Conservation (phyloP, 2,888 invertebrate species). For the Pristionchus exspectatus region DNA sequence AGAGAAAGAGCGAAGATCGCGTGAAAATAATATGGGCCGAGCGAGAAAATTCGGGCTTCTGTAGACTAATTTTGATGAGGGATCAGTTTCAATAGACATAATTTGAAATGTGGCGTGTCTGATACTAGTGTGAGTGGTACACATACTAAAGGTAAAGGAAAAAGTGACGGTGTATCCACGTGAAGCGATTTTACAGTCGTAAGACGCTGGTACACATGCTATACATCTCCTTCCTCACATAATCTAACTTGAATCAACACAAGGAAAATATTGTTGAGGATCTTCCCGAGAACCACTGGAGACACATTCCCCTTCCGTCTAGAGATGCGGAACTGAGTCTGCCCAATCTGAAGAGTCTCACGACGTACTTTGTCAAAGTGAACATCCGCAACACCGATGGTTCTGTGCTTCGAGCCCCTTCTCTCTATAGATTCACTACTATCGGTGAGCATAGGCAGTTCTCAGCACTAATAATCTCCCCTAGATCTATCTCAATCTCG, state of each 20-base stretch:
- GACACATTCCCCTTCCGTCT: constrained; percentile 66
- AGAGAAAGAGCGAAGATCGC: background rate
- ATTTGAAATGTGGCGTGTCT: too few relatives aligned
- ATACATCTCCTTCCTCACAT: too few relatives aligned
- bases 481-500: too few relatives aligned
- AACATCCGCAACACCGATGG: constrained; percentile 73
- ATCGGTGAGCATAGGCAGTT: constrained; percentile 63
- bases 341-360: constrained; percentile 70
- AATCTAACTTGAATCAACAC: too few relatives aligned
- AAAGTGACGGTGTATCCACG: too few relatives aligned
- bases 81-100: too few relatives aligned
- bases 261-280: constrained; percentile 52
- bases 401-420: constrained; percentile 69
- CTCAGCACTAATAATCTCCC: too few relatives aligned
- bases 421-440: constrained; percentile 76
- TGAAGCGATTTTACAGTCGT: too few relatives aligned
- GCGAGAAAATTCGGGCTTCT: background rate
- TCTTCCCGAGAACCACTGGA: constrained; percentile 68
- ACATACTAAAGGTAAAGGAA: too few relatives aligned
- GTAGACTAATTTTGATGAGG: background rate
- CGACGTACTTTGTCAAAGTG: constrained; percentile 75
- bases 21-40: background rate
- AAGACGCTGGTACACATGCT: too few relatives aligned
- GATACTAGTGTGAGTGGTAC: too few relatives aligned
- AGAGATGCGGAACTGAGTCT: constrained; percentile 68